Percentiles rank a stretch among this genome's conserved stretches.
Evolutionary conservation across 2,797 vertebrate genomes (phyloP).

Genomic region (Enteromius fasciolatus): DNA sequence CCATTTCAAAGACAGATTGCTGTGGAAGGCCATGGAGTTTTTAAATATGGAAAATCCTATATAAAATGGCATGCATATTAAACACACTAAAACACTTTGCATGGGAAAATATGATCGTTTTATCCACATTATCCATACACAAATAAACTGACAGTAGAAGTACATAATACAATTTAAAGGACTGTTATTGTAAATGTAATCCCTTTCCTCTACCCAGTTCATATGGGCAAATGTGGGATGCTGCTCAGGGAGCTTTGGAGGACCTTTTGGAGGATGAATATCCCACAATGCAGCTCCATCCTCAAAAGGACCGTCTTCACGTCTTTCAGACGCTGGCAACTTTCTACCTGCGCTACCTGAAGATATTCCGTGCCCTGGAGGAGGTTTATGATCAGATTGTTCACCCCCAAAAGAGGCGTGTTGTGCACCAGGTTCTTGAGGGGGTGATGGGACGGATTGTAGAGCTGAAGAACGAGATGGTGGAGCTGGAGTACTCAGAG

Average conservation of each 20-base stretch:
- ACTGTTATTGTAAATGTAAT: not conserved
- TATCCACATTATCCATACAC: not conserved
- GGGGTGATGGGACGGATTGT: slow-evolving; percentile 83
- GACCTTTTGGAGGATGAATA: slow-evolving; percentile 76
- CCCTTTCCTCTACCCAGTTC: slow-evolving; percentile 65
- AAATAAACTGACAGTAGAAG: not conserved
- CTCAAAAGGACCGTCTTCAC: slow-evolving; percentile 66
- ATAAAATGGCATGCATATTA: not conserved
- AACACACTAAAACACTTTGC: not conserved
- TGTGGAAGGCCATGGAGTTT: not conserved
- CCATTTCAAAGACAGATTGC: slow-evolving; percentile 11
- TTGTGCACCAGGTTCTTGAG: slow-evolving; percentile 76
- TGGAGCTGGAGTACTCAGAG: slow-evolving; percentile 80
- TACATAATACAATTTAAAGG: not conserved
- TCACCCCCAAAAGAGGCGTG: slow-evolving; percentile 79
- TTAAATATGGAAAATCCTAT: not conserved
- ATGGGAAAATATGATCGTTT: not conserved
- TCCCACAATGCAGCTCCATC: slow-evolving; percentile 62
- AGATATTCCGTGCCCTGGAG: slow-evolving; percentile 79
- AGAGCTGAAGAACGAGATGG: slow-evolving; percentile 87
- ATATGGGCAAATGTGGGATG: slow-evolving; percentile 80
- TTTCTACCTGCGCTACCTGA: slow-evolving; percentile 83
- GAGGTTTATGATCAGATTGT: slow-evolving; percentile 73
- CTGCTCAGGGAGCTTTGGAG: slow-evolving; percentile 77
- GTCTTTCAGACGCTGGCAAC: slow-evolving; percentile 75